phyloP scores from a whole-genome alignment of 30 jellyfish, hydroid and myxozoan genomes.

The Catostylus mosaicus region DNA sequence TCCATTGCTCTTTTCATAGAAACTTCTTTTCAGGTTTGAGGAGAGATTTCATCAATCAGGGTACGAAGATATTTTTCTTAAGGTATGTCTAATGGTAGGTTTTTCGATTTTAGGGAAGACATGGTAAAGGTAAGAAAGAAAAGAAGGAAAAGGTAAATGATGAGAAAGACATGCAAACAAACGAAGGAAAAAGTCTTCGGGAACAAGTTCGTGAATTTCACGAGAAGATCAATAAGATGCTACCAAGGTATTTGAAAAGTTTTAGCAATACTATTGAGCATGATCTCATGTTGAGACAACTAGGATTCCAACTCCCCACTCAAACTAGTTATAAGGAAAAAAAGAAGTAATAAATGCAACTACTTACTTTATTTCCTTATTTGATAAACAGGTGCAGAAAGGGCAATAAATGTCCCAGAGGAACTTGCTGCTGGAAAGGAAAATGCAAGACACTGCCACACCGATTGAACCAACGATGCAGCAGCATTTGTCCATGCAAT shows the following conservation, averaged over 20 bases:
- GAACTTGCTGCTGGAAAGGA: conserved; percentile 79
- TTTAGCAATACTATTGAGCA: background rate
- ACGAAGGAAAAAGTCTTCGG: background rate
- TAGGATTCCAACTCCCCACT: no score
- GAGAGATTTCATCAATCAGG: no score
- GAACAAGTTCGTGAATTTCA: conserved; percentile 47
- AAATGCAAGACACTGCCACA: conserved; percentile 64
- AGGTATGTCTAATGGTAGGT: background rate
- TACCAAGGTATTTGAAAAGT: conserved; percentile 31
- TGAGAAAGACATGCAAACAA: background rate
- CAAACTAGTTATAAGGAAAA: no score
- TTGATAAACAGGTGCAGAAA: conserved; percentile 38
- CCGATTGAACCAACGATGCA: conserved; percentile 64
- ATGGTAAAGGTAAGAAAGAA: background rate
- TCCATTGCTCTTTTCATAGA: no score
- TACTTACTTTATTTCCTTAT: background rate
- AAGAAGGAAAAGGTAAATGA: background rate
- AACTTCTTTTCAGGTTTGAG: no score
- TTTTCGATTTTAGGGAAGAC: background rate
- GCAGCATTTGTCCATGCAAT: conserved; percentile 58
- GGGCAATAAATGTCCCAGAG: conserved; percentile 31
- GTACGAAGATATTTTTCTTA: background rate
- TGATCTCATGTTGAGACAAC: no score
- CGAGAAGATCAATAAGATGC: conserved; percentile 41
- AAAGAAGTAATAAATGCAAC: no score